Evolutionary conservation across 2,113 vertebrate genomes (phyloP), one percentile per base, ranked within the genome.

Genomic region (Tachycineta bicolor): DNA sequence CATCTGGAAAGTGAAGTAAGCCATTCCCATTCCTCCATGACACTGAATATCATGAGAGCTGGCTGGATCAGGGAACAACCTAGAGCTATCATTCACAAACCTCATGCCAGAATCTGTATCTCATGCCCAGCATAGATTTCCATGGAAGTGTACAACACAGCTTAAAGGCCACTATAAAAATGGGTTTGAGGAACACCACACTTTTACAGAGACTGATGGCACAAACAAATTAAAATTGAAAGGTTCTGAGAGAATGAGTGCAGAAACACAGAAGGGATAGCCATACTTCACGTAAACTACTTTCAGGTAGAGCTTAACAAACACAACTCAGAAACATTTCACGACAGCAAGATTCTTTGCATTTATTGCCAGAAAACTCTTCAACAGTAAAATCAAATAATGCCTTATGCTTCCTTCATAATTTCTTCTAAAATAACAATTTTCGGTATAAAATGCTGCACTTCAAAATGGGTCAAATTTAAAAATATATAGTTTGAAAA

Each of bases 341-440:
- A 83, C n/a, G 74, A 83, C 95, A 86, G 28, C 34, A 65, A 87
- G 31, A 46, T 93, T 83, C 47, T 82, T 94, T 55, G 94, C 53
- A 26, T 96, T 94, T 93, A 83, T 64, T 85, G 37, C 56, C n/a
- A 88, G 33, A 14, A 60, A 60, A 60, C 16, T 74, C 31, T 90
- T 81, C 37, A 75, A n/a, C 70, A 87, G 18, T 76, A 87, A 94
- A 95, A 69, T 74, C 75, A 71, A 96, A 60, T 88, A 95, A 91
- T 80, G 28, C 39, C 34, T 84, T 78, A n/a, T 62, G 9, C 44
- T 93, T 73, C 77, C 62, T 87, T 93, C 47, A 68, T 81, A 89
- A 82, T 83, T 92, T 87, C 43, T 83, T 89, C 70, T 46, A 53
- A 41, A 79, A 58, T 13, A 86, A 7, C 19, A 86, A 55, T 56